Evolutionary conservation across 2,888 invertebrate genomes (phyloP).

Genomic region (Fabriciana adippe): DNA sequence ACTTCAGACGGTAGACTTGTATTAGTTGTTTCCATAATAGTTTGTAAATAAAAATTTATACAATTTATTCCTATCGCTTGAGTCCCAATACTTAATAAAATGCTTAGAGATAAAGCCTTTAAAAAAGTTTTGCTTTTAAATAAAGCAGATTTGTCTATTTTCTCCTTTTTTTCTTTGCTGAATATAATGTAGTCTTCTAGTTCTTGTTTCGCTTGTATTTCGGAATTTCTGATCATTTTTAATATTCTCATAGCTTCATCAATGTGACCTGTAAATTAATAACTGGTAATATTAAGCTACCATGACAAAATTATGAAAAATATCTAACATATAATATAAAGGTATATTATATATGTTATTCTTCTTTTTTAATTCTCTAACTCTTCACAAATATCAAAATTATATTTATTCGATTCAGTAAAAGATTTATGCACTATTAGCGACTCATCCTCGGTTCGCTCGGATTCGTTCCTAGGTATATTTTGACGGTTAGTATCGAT

Average conservation of each 20-base stretch:
- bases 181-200: constrained; percentile 52
- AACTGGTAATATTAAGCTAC: neutral
- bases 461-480: too few relatives aligned
- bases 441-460: too few relatives aligned
- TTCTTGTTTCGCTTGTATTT: constrained; percentile 53
- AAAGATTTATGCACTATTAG: too few relatives aligned
- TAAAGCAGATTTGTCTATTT: constrained; percentile 39
- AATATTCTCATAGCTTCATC: constrained; percentile 41
- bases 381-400: too few relatives aligned
- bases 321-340: neutral
- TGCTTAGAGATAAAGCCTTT: constrained; percentile 46
- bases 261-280: neutral
- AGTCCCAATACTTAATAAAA: constrained; percentile 43
- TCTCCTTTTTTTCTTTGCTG: constrained; percentile 23
- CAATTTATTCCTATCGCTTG: constrained; percentile 59
- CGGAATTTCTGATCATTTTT: constrained; percentile 56
- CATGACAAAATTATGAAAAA: neutral
- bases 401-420: too few relatives aligned
- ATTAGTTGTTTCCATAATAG: constrained; percentile 57
- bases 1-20: constrained; percentile 55
- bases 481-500: too few relatives aligned
- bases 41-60: constrained; percentile 60
- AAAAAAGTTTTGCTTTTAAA: constrained; percentile 46
- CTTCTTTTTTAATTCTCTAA: too few relatives aligned
- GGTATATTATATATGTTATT: too few relatives aligned